Evolutionary conservation across 2,888 invertebrate genomes (phyloP).

Genomic region (Plutella xylostella): DNA sequence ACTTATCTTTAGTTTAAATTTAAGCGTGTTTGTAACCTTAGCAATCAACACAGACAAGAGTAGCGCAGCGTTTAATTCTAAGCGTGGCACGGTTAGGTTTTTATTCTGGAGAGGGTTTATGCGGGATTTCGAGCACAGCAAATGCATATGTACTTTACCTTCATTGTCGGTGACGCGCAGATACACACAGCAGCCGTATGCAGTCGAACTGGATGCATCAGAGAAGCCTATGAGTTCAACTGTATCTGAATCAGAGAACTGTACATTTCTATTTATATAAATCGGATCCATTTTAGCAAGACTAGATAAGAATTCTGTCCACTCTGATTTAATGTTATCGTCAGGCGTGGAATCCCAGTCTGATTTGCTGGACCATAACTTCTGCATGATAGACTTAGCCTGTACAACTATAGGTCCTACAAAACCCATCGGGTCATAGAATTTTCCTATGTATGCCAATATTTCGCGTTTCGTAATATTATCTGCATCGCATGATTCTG

Average conservation of each 20-base stretch:
- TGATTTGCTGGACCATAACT: conserved; percentile 10
- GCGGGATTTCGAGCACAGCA: conserved; percentile 18
- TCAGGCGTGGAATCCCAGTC: conserved; percentile 10
- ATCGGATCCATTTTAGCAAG: conserved; percentile 13
- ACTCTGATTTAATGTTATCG: conserved; percentile 4
- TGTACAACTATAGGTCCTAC: neutral
- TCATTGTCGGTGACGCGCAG: conserved; percentile 8
- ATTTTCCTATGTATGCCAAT: neutral
- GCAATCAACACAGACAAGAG: conserved; percentile 10
- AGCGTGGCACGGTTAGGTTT: conserved; percentile 10
- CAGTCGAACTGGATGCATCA: conserved; percentile 14
- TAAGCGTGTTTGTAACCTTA: conserved; percentile 4
- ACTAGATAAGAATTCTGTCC: conserved; percentile 11
- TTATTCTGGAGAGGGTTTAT: conserved; percentile 13
- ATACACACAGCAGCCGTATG: conserved; percentile 17
- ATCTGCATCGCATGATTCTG: neutral
- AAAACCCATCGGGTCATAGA: neutral
- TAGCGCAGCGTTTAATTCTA: conserved; percentile 17
- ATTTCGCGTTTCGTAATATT: neutral
- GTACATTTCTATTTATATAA: neutral
- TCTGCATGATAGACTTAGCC: conserved; percentile 10
- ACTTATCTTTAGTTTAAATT: neutral
- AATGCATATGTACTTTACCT: conserved; percentile 11
- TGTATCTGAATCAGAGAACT: neutral
- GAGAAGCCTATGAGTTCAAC: conserved; percentile 15